Percentiles rank a stretch among this genome's conserved stretches.
Evolutionary conservation across 92 coral and sea anemone genomes (phyloP).

Genomic region (Anthopleura xanthogrammica): DNA sequence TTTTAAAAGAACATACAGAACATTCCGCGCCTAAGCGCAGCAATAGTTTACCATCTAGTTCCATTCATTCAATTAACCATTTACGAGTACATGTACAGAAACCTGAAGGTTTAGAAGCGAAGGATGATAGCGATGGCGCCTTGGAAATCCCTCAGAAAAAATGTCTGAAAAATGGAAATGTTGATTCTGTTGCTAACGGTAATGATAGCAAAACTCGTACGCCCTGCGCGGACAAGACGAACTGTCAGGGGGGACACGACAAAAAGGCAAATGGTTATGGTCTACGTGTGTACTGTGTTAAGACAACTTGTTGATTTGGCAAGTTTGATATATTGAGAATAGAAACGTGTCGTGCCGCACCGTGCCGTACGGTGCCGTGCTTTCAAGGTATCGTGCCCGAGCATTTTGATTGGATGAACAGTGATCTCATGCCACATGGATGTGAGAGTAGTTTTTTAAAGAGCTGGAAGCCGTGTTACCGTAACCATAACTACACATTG

Average conservation of each 20-base stretch:
- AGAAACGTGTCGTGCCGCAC: neutral
- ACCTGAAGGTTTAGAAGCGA: neutral
- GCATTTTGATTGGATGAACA: too few relatives aligned
- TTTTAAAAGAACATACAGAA: neutral
- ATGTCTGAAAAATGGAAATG: conserved; percentile 5
- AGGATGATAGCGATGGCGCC: neutral
- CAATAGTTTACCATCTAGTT: conserved; percentile 3
- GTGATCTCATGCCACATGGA: too few relatives aligned
- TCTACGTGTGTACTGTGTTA: conserved; percentile 21
- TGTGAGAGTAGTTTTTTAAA: too few relatives aligned
- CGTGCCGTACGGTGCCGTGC: too few relatives aligned
- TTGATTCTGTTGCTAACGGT: neutral
- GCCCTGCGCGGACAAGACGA: neutral
- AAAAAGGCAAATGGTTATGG: conserved; percentile 25
- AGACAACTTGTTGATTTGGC: conserved; percentile 3
- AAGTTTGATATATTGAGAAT: too few relatives aligned
- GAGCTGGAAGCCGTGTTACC: too few relatives aligned
- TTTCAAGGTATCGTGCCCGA: too few relatives aligned
- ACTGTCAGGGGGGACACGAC: conserved; percentile 5
- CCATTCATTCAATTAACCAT: neutral
- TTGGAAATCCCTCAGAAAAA: neutral
- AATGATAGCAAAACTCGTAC: neutral
- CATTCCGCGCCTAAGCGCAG: neutral
- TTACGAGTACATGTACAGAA: neutral
- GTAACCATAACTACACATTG: too few relatives aligned